These are phyloP conservation scores for Diloba caeruleocephala DNA, from an alignment of 2,888 invertebrate species.

Conservation along the genomic window DNA sequence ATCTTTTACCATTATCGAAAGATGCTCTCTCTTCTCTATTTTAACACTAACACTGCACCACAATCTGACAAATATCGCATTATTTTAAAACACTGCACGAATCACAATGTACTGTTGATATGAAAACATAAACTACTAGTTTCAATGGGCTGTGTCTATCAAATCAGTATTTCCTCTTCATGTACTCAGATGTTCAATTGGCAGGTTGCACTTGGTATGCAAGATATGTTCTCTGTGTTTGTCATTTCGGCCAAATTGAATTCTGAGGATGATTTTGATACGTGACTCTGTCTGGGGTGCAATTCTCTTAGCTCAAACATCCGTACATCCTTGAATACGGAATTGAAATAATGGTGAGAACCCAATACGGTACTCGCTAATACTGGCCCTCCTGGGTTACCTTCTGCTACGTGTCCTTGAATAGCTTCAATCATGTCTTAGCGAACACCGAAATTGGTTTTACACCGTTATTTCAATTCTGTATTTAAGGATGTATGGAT, in stretches of 20 bases:
- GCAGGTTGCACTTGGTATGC: slow-evolving; percentile 15
- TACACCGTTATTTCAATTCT: no score
- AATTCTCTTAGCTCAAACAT: no score
- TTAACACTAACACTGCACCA: background rate
- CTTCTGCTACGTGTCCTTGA: no score
- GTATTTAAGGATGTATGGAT: no score
- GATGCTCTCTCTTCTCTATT: background rate
- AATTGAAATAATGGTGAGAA: no score
- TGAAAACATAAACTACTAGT: slow-evolving; percentile 11
- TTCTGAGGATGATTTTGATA: background rate
- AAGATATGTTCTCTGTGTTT: background rate
- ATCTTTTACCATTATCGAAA: background rate
- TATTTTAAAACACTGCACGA: background rate
- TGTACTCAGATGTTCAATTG: slow-evolving; percentile 3
- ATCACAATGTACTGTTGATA: slow-evolving; percentile 15
- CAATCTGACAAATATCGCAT: background rate
- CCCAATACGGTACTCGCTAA: no score
- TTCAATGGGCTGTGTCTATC: slow-evolving; percentile 19
- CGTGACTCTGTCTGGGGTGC: no score
- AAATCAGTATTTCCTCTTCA: slow-evolving; percentile 48
- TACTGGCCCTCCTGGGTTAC: no score
- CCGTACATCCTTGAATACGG: no score
- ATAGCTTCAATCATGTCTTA: no score
- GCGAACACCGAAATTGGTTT: no score
- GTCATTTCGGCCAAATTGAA: background rate